Percentiles rank a stretch among this genome's conserved stretches.
phyloP scores from a whole-genome alignment of 2,797 vertebrate genomes.

The Etheostoma nigrum region DNA sequence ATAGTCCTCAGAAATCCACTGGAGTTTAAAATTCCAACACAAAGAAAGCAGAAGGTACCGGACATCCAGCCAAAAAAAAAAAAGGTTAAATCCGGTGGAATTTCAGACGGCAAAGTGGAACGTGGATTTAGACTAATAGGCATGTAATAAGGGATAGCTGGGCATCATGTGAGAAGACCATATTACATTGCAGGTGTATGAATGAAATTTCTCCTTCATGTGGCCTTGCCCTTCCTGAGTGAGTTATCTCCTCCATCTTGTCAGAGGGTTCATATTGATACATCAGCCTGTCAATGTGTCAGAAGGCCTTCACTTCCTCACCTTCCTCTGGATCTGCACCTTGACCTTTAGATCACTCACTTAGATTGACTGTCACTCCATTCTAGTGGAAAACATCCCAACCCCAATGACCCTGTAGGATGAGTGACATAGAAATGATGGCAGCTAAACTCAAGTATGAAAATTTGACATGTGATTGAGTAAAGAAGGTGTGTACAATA shows the following conservation, averaged over 20 bases:
- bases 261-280: conserved; percentile 21
- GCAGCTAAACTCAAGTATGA: neutral
- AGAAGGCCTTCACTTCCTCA: neutral
- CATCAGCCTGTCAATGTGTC: neutral
- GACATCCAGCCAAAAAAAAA: too few relatives aligned
- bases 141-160: conserved; percentile 18
- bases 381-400: neutral
- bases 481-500: neutral
- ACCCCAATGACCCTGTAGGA: neutral
- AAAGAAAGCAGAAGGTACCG: too few relatives aligned
- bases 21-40: too few relatives aligned
- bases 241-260: conserved; percentile 39
- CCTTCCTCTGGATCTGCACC: neutral
- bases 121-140: conserved; percentile 4
- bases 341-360: conserved; percentile 8
- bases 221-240: conserved; percentile 37
- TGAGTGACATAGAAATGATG: neutral
- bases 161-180: conserved; percentile 4
- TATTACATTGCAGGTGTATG: conserved; percentile 15
- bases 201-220: conserved; percentile 50
- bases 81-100: too few relatives aligned
- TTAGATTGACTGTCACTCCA: conserved; percentile 19
- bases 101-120: too few relatives aligned
- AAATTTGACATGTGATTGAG: neutral
- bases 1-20: too few relatives aligned